phyloP scores from a whole-genome alignment of 2,888 invertebrate species.

The Enoplolaimus lenunculus region DNA sequence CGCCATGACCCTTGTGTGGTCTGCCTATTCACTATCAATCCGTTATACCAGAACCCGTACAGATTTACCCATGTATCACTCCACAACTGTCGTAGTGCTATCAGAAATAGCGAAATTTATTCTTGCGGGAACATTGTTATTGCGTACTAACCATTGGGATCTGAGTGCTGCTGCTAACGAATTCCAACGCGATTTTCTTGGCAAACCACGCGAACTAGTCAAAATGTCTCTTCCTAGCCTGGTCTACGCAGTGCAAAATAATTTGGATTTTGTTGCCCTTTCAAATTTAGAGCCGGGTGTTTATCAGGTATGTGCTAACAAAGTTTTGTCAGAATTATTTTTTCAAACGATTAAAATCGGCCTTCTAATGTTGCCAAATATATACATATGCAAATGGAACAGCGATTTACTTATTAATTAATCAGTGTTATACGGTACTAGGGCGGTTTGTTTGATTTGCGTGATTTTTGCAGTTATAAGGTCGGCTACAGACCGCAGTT shows the following conservation, averaged over 20 bases:
- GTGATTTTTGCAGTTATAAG: no score
- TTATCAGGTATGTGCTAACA: conserved; percentile 35
- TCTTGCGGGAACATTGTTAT: conserved; percentile 32
- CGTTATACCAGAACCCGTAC: conserved; percentile 35
- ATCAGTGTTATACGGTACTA: no score
- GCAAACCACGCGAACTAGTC: conserved; percentile 35
- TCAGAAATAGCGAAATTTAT: conserved; percentile 34
- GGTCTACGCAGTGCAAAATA: conserved; percentile 40
- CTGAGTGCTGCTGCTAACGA: not conserved
- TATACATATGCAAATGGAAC: no score
- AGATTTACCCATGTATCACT: conserved; percentile 28
- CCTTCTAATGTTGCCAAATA: no score
- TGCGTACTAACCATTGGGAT: conserved; percentile 14
- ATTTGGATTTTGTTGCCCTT: conserved; percentile 39
- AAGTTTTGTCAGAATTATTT: no score
- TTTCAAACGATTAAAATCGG: no score
- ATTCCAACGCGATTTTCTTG: conserved; percentile 28
- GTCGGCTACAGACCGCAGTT: no score
- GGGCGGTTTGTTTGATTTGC: no score
- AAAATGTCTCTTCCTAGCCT: conserved; percentile 40
- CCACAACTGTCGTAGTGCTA: conserved; percentile 35
- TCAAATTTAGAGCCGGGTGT: conserved; percentile 39
- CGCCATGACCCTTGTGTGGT: conserved; percentile 38
- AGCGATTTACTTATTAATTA: no score
- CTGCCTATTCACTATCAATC: conserved; percentile 37